Percentiles rank a stretch among this genome's conserved stretches.
phyloP scores from a whole-genome alignment of 1,140 invertebrate genomes.

The Zaprionus africanus region DNA sequence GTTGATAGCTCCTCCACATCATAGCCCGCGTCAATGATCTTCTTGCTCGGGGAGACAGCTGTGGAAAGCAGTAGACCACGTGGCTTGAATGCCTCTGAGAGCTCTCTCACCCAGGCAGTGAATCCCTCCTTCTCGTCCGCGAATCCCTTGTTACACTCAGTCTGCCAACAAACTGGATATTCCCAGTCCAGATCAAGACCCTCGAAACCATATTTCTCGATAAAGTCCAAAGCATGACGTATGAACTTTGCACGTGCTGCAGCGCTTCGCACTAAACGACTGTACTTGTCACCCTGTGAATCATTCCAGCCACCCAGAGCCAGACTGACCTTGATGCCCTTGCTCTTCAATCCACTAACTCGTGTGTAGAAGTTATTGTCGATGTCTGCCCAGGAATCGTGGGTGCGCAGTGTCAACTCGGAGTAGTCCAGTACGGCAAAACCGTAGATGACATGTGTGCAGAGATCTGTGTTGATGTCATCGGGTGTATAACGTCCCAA shows the following conservation, averaged over 20 bases:
- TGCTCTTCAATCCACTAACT: constrained; percentile 90
- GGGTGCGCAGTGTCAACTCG: constrained; percentile 90
- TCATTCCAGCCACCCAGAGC: constrained; percentile 96
- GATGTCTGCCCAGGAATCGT: constrained; percentile 95
- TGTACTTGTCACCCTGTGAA: constrained; percentile 94
- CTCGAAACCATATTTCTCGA: constrained; percentile 93
- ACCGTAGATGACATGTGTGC: constrained; percentile 96
- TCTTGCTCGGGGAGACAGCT: constrained; percentile 95
- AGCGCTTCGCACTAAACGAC: constrained; percentile 91
- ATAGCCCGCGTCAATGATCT: constrained; percentile 93
- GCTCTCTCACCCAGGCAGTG: constrained; percentile 89
- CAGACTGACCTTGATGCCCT: constrained; percentile 92
- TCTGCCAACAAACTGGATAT: constrained; percentile 89
- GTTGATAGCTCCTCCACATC: constrained; percentile 90
- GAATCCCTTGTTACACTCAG: constrained; percentile 93
- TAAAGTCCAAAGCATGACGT: constrained; percentile 89
- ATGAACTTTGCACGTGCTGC: constrained; percentile 89
- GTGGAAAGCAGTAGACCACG: constrained; percentile 91
- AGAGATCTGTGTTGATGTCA: constrained; percentile 93
- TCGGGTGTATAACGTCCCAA: constrained; percentile 92
- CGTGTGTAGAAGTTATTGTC: constrained; percentile 94
- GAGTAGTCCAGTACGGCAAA: constrained; percentile 94
- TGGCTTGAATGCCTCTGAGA: constrained; percentile 90
- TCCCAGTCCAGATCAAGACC: constrained; percentile 96
- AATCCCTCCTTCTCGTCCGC: constrained; percentile 92